Percentiles rank a stretch among this genome's conserved stretches.
phyloP scores from a whole-genome alignment of 64 coral and sea anemone genomes.

The Astreopora myriophthalma region DNA sequence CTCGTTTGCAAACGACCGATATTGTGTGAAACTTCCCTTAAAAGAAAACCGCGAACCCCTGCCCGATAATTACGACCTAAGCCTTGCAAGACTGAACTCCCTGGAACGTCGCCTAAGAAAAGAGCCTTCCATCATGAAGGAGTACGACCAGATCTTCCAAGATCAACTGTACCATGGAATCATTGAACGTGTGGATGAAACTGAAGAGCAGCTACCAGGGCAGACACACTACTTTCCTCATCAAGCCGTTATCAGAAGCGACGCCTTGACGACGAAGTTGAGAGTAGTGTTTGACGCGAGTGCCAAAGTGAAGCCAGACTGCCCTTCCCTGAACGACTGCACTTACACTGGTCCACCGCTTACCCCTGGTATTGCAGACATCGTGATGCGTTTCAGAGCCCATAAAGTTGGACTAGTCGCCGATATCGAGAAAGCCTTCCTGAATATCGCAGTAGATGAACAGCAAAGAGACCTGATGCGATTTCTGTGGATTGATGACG shows the following conservation, averaged over 20 bases:
- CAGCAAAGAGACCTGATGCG: conserved; percentile 35
- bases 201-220: background rate
- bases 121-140: conserved; percentile 21
- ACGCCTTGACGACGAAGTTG: conserved; percentile 66
- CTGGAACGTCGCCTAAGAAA: too few species aligned
- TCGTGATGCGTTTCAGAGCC: conserved; percentile 70
- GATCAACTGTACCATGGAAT: conserved; percentile 42
- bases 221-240: conserved; percentile 59
- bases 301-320: conserved; percentile 36
- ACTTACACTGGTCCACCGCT: conserved; percentile 43
- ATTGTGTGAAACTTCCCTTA: too few species aligned
- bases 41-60: too few species aligned
- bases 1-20: too few species aligned
- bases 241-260: conserved; percentile 36
- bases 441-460: conserved; percentile 28
- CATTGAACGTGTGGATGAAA: conserved; percentile 61
- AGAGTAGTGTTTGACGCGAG: conserved; percentile 58
- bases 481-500: conserved; percentile 48
- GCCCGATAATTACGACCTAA: too few species aligned
- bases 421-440: conserved; percentile 51
- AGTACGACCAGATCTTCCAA: conserved; percentile 36
- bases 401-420: conserved; percentile 52
- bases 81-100: too few species aligned
- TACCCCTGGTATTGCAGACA: conserved; percentile 30
- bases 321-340: conserved; percentile 62